Evolutionary conservation across 2,888 invertebrate species (phyloP), one percentile per base, ranked within the genome.

Genomic region (Yponomeuta cagnagella): DNA sequence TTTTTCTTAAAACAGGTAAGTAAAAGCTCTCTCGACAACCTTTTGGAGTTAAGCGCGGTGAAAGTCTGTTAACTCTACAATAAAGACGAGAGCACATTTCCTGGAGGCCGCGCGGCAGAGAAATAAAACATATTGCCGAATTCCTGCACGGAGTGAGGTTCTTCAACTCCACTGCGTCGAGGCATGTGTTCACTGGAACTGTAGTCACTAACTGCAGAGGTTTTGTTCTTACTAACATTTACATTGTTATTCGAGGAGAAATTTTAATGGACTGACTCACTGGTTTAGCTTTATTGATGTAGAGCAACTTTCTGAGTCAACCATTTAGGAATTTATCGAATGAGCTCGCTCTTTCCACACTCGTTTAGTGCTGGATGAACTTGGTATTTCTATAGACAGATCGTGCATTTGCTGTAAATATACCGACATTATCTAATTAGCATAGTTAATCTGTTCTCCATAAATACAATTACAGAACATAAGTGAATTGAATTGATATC

Each of bases 111-210:
- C 64, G 64, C 43, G 30, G 76, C 67, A 31, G 77, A 73, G 73
- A 76, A 75, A 79, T 72, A 79, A 77, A 64, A 69, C 77, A 76
- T 73, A 72, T 74, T 75, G 74, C 76, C 78, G 76, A 83, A 87
- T 87, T 85, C 85, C 82, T 81, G 77, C 86, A 86, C 86, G 84
- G 77, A 75, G 75, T 67, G 72, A 84, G 86, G 84, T 82, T 82
- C 82, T 82, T 86, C 76, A 84, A 84, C 86, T 81, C 82, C 10
- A 23, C 5, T 63, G 52, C 52, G 52, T 15, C 52, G 15, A 12
- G 52, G 15, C 52, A 15, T 58, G 52, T 1, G 15, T 58, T 58
- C 15, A 15, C 52, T 58, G 15, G 52, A 58, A 58, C 52, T 58
- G 52, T 4, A 15, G 52, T 5, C 15, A 58, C 52, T 58, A 12